A percentile compares a stretch with the other conserved stretches of the same genome.
Evolutionary conservation across 2,113 vertebrate species (phyloP).

Genomic region (Anhinga rufa): DNA sequence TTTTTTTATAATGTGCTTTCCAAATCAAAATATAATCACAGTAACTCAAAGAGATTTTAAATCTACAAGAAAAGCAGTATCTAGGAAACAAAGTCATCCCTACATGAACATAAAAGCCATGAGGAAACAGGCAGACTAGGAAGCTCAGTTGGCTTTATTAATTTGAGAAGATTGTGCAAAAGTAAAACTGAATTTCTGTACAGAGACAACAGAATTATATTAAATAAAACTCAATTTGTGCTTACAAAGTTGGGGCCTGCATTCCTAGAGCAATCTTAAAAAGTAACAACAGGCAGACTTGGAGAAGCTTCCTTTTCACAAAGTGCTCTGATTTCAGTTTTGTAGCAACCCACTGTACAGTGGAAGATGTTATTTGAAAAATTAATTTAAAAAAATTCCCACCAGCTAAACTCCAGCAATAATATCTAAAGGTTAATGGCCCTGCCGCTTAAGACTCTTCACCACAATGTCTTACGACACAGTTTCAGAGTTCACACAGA

Average conservation of each 20-base stretch:
- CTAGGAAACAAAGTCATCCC: neutral
- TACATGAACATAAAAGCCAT: neutral
- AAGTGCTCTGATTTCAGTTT: neutral
- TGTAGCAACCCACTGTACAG: neutral
- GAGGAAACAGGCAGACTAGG: neutral
- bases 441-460: neutral
- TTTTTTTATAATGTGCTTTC: neutral
- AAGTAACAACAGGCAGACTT: accelerated
- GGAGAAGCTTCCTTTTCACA: neutral
- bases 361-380: neutral
- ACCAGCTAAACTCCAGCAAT: neutral
- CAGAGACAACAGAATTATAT: neutral
- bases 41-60: neutral
- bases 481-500: neutral
- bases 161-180: neutral
- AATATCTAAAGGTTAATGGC: neutral
- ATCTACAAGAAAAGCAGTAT: neutral
- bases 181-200: neutral
- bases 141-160: neutral
- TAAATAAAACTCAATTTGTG: neutral
- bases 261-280: neutral
- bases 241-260: neutral
- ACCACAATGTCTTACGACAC: neutral
- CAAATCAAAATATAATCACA: neutral
- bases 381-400: neutral